Evolutionary conservation across 2,113 vertebrate species (phyloP).

Genomic region (Zosterops hypoxanthus): DNA sequence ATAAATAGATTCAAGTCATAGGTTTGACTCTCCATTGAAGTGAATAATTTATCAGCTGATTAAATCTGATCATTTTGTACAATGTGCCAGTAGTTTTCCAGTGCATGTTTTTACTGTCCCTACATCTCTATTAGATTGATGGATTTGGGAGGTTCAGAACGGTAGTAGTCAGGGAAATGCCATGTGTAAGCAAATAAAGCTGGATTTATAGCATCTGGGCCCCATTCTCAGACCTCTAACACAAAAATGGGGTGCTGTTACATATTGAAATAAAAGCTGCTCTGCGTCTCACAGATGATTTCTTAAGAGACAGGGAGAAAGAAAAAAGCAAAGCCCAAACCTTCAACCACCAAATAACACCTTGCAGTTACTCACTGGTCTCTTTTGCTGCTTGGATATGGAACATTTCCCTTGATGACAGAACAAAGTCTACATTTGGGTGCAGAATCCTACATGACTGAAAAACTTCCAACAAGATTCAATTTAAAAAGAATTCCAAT

Average conservation of each 20-base stretch:
- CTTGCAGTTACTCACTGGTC: not conserved
- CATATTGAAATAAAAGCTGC: not conserved
- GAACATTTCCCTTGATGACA: not conserved
- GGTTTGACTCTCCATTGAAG: constrained; percentile 35
- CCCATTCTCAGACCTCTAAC: not conserved
- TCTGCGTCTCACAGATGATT: not conserved
- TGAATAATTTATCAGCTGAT: constrained; percentile 66
- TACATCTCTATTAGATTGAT: constrained; percentile 48
- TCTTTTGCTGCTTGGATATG: not conserved
- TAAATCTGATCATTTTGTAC: constrained; percentile 49
- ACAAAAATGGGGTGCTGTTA: not conserved
- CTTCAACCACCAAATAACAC: not conserved
- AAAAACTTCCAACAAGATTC: not conserved
- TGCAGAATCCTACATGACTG: not conserved
- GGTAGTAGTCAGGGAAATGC: not conserved
- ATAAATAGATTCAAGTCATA: constrained; percentile 30
- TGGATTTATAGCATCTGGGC: not conserved
- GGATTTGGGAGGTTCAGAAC: not conserved
- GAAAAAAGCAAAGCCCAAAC: not conserved
- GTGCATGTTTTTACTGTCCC: constrained; percentile 6
- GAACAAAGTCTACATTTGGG: not conserved
- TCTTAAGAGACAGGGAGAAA: not conserved
- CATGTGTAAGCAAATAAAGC: constrained; percentile 9
- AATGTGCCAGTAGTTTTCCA: constrained; percentile 15
- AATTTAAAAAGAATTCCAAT: not conserved